Conservation (phyloP, 2,797 vertebrate genomes). For the Avahi laniger region DNA sequence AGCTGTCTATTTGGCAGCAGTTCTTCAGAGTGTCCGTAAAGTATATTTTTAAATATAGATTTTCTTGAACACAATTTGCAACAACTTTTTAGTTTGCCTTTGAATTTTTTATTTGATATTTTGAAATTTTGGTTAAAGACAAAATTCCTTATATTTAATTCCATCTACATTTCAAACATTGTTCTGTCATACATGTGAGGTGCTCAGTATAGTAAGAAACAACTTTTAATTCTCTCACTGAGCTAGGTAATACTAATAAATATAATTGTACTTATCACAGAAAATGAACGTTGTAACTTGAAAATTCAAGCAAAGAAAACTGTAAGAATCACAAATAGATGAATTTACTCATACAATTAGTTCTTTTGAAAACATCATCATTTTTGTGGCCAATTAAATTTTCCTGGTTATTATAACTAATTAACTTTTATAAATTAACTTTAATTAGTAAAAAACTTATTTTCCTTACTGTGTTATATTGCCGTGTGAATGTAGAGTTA, state of each 20-base stretch:
- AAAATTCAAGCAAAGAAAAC: neutral
- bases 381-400: neutral
- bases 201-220: neutral
- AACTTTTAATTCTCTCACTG: neutral
- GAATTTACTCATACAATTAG: neutral
- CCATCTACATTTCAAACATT: too few relatives aligned
- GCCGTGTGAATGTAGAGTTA: neutral
- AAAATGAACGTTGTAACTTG: constrained; percentile 1
- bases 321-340: neutral
- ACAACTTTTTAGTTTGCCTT: neutral
- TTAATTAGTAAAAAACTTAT: neutral
- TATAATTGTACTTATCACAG: neutral
- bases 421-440: neutral
- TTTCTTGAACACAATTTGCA: neutral
- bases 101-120: constrained; percentile 27
- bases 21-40: neutral
- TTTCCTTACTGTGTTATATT: neutral
- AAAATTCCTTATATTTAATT: neutral
- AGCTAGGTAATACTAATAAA: neutral
- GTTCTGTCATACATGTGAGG: neutral
- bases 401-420: neutral
- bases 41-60: constrained; percentile 1
- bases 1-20: neutral
- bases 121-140: neutral
- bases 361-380: neutral